Evolutionary conservation across 2,797 vertebrate species (phyloP).

Genomic region (Manis javanica): DNA sequence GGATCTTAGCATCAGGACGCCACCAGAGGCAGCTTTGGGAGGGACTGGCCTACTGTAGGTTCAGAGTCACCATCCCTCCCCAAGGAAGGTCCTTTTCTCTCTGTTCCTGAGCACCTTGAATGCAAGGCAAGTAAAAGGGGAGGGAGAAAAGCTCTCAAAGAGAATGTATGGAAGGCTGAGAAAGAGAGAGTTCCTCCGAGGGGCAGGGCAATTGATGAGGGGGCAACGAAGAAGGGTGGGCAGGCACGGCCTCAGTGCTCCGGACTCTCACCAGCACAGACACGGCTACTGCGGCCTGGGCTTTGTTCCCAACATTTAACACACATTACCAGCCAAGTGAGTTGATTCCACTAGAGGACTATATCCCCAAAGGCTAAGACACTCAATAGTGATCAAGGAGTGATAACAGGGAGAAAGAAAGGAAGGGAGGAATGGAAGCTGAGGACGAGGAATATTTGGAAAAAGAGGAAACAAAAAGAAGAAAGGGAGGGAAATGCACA

Average conservation of each 20-base stretch:
- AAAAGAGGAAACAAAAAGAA: neutral
- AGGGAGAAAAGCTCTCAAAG: neutral
- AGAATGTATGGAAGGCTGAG: neutral
- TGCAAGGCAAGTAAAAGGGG: neutral
- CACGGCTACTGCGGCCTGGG: too few species aligned
- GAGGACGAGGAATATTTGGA: neutral
- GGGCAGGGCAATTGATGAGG: neutral
- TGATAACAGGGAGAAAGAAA: neutral
- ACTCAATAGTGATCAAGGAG: neutral
- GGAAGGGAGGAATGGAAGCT: neutral
- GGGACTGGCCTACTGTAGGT: neutral
- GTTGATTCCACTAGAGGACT: neutral
- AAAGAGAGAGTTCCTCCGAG: neutral
- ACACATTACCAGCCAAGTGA: neutral
- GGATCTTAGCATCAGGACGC: neutral
- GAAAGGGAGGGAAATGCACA: neutral
- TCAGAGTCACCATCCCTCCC: neutral
- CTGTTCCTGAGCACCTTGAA: neutral
- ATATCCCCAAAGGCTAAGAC: neutral
- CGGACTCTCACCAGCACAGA: rapidly evolving
- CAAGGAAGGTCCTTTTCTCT: neutral
- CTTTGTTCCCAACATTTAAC: neutral
- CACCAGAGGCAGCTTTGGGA: neutral
- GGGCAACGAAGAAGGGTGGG: neutral
- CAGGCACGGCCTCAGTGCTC: rapidly evolving